Conservation (phyloP, 1,140 invertebrate genomes). For the Cotesia typhae region DNA sequence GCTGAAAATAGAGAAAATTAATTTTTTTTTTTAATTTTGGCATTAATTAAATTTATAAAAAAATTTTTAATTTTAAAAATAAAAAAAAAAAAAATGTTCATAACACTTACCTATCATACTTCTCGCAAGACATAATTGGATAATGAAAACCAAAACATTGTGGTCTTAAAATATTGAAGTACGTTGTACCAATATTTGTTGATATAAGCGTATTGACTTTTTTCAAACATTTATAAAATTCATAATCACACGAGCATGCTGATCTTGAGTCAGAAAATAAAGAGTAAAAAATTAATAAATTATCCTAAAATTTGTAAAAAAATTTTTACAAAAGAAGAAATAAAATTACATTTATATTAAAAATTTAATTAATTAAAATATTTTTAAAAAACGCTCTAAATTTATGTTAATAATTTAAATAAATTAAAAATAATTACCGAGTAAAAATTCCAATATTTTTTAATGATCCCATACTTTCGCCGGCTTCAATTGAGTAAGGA, state of each 20-base stretch:
- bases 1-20: conserved; percentile 55
- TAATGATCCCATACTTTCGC: background rate
- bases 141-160: conserved; percentile 68
- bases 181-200: conserved; percentile 66
- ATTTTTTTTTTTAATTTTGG: background rate
- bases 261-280: conserved; percentile 58
- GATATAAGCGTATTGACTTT: conserved; percentile 63
- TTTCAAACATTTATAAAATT: conserved; percentile 68
- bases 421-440: conserved; percentile 38
- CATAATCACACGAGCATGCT: conserved; percentile 68
- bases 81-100: background rate
- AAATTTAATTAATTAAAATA: too few relatives aligned
- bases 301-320: background rate
- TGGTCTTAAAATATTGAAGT: conserved; percentile 68
- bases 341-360: too few relatives aligned
- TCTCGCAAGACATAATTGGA: conserved; percentile 64
- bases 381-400: background rate
- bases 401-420: background rate
- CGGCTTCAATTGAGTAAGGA: background rate
- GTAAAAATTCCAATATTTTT: conserved; percentile 41
- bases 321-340: background rate
- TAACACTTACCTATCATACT: conserved; percentile 58
- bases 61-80: too few relatives aligned
- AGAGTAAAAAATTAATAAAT: conserved; percentile 50
- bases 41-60: too few relatives aligned